phyloP scores from a whole-genome alignment of 2,888 invertebrate species.

The Trimorus sp. region DNA sequence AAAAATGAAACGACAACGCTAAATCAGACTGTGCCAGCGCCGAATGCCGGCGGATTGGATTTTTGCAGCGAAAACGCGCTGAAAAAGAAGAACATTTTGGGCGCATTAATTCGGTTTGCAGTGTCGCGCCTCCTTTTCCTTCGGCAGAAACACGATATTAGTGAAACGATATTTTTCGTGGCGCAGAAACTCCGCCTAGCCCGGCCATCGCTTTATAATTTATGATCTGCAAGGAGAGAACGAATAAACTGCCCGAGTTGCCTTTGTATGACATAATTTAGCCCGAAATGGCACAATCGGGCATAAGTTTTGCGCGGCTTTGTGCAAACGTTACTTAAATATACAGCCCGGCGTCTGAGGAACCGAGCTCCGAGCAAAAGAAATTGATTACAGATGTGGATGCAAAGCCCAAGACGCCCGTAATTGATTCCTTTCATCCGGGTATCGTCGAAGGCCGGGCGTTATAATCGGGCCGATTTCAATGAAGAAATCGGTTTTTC shows the following conservation, averaged over 20 bases:
- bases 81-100: too few species aligned
- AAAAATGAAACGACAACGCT: too few species aligned
- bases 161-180: constrained; percentile 25
- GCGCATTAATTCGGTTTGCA: not conserved
- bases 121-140: not conserved
- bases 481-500: constrained; percentile 47
- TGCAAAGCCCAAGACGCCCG: constrained; percentile 15
- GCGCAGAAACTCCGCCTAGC: constrained; percentile 24
- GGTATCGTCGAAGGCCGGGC: constrained; percentile 20
- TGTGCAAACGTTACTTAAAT: constrained; percentile 30
- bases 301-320: constrained; percentile 18
- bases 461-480: constrained; percentile 44
- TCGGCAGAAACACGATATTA: constrained; percentile 14
- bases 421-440: constrained; percentile 47
- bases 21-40: too few species aligned
- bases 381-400: constrained; percentile 37
- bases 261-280: constrained; percentile 37
- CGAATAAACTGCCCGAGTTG: constrained; percentile 28
- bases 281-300: constrained; percentile 30
- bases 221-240: constrained; percentile 31
- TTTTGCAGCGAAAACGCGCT: too few species aligned
- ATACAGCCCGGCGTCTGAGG: not conserved
- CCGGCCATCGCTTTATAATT: constrained; percentile 33
- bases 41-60: too few species aligned
- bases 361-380: not conserved